These are phyloP conservation scores for Fissipunctia ypsillon DNA, from an alignment of 2,888 invertebrate genomes.

Conservation along the genomic window DNA sequence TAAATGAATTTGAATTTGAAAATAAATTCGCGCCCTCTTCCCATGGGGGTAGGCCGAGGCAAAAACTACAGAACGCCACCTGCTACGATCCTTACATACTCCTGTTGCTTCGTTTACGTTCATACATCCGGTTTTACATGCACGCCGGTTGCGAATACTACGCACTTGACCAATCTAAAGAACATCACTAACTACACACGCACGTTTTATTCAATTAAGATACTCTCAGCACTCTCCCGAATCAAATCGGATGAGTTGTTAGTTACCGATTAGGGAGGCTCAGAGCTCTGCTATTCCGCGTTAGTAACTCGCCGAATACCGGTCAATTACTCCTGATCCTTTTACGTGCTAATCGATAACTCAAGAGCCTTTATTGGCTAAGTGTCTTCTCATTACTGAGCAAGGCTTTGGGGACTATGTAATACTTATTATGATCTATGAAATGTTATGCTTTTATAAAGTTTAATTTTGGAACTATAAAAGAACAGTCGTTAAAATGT, in stretches of 20 bases:
- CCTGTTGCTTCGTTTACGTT: no score
- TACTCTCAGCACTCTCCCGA: constrained; percentile 9
- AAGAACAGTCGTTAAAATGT: constrained; percentile 21
- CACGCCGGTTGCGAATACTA: no score
- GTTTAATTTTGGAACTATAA: constrained; percentile 1
- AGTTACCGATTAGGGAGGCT: constrained; percentile 43
- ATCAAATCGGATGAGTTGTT: constrained; percentile 41
- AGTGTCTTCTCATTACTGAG: constrained; percentile 44
- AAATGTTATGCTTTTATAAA: constrained; percentile 5
- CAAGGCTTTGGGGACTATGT: constrained; percentile 13
- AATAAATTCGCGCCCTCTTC: no score
- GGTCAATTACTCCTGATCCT: constrained; percentile 61
- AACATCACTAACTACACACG: no score
- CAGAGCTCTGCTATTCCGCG: constrained; percentile 36
- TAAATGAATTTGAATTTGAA: no score
- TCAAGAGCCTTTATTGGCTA: constrained; percentile 44
- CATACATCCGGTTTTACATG: no score
- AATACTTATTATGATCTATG: not conserved
- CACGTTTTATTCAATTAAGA: constrained; percentile 8
- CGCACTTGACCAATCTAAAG: no score
- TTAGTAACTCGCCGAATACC: constrained; percentile 49
- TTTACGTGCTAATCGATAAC: constrained; percentile 62
- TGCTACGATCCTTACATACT: no score
- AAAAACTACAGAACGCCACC: no score
- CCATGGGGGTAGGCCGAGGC: no score